Evolutionary conservation across 2,797 vertebrate species (phyloP).

Genomic region (Danio kyathit): DNA sequence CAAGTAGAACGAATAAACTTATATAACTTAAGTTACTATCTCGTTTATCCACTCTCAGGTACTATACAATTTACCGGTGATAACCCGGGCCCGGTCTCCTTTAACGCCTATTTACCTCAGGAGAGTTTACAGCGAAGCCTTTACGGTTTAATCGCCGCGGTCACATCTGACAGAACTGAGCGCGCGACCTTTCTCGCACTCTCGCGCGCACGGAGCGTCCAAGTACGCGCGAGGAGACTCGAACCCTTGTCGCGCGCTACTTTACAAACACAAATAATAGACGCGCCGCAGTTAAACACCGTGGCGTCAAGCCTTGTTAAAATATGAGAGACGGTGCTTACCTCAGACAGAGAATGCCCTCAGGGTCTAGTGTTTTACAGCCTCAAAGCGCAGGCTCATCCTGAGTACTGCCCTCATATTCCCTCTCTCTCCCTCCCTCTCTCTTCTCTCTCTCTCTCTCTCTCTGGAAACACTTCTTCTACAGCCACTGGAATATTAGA

Average conservation of each 20-base stretch:
- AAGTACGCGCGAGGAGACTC: constrained; percentile 13
- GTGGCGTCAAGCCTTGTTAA: constrained; percentile 35
- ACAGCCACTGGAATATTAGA: constrained; percentile 55
- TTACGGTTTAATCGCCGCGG: constrained; percentile 2
- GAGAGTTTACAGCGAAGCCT: constrained; percentile 12
- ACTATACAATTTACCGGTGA: background rate
- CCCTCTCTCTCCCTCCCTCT: constrained; percentile 48
- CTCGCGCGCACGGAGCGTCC: background rate
- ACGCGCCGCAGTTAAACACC: constrained; percentile 33
- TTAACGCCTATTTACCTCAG: constrained; percentile 29
- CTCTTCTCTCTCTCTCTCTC: constrained; percentile 44
- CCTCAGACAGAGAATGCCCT: constrained; percentile 50
- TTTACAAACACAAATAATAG: constrained; percentile 27
- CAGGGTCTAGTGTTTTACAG: constrained; percentile 56
- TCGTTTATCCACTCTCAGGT: constrained; percentile 16
- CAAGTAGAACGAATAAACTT: constrained; percentile 13
- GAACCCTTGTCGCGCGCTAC: constrained; percentile 22
- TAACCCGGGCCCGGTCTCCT: constrained; percentile 16
- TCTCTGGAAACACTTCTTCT: constrained; percentile 45
- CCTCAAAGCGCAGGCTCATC: constrained; percentile 57
- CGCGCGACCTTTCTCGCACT: background rate
- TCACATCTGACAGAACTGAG: constrained; percentile 29
- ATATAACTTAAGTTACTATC: background rate
- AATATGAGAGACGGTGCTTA: constrained; percentile 43
- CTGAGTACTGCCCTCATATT: constrained; percentile 42